These are phyloP conservation scores for Diloba caeruleocephala DNA, from an alignment of 2,888 invertebrate genomes.

Conservation along the genomic window DNA sequence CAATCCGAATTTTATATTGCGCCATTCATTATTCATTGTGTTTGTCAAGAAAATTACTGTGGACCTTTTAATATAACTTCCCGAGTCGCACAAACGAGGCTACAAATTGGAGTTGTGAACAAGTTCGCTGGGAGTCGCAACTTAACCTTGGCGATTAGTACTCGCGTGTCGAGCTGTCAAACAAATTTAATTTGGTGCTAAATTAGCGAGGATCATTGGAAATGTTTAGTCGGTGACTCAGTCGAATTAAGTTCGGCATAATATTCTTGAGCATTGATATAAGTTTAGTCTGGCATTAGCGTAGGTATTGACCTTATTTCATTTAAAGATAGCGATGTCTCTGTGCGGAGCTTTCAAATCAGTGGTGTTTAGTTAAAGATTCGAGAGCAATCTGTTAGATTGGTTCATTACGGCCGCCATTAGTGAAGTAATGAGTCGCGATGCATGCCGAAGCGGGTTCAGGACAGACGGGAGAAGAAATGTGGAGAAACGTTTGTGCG, in stretches of 20 bases:
- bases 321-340: slow-evolving; percentile 71
- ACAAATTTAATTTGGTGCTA: slow-evolving; percentile 79
- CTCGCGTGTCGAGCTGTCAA: slow-evolving; percentile 75
- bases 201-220: slow-evolving; percentile 74
- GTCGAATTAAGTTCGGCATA: slow-evolving; percentile 25
- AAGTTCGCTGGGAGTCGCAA: slow-evolving; percentile 75
- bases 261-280: slow-evolving; percentile 10
- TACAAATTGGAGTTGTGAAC: slow-evolving; percentile 83
- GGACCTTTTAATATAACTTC: slow-evolving; percentile 89
- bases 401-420: slow-evolving; percentile 87
- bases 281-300: slow-evolving; percentile 16
- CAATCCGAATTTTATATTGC: slow-evolving; percentile 88
- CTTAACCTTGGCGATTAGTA: slow-evolving; percentile 79
- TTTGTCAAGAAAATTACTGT: slow-evolving; percentile 88
- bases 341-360: slow-evolving; percentile 81
- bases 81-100: slow-evolving; percentile 77
- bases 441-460: slow-evolving; percentile 75
- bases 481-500: neutral
- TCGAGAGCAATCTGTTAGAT: slow-evolving; percentile 88
- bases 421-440: slow-evolving; percentile 88
- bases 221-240: slow-evolving; percentile 42
- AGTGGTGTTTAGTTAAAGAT: slow-evolving; percentile 83
- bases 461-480: slow-evolving; percentile 64
- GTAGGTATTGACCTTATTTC: slow-evolving; percentile 63
- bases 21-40: slow-evolving; percentile 86